These are phyloP conservation scores for Scrobipalpa costella DNA, from an alignment of 2,888 invertebrate genomes.

Conservation along the genomic window DNA sequence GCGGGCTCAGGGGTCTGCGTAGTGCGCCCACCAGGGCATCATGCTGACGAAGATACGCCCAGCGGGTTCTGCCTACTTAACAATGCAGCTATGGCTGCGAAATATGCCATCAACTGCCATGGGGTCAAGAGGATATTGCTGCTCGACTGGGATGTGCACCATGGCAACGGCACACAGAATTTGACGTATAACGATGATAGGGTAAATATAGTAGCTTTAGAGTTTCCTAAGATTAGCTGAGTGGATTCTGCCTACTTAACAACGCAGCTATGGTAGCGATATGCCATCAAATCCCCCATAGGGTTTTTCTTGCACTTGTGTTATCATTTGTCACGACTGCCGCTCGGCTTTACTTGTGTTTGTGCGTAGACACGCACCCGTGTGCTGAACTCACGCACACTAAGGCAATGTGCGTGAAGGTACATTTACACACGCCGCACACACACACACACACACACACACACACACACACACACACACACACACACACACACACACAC, in stretches of 20 bases:
- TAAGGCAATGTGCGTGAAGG: too few species aligned
- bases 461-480: too few species aligned
- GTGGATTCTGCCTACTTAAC: constrained; percentile 96
- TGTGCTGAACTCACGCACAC: too few species aligned
- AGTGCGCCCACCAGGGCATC: constrained; percentile 95
- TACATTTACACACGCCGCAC: too few species aligned
- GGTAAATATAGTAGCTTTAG: constrained; percentile 44
- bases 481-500: too few species aligned
- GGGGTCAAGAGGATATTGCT: constrained; percentile 84
- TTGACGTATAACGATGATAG: constrained; percentile 86
- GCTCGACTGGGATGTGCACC: constrained; percentile 98
- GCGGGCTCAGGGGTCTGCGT: constrained; percentile 89
- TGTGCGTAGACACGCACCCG: too few species aligned
- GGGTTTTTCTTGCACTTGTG: too few species aligned
- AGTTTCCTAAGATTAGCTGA: constrained; percentile 79
- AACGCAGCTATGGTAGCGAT: constrained; percentile 90
- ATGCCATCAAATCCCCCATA: constrained; percentile 84
- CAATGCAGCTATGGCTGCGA: constrained; percentile 91
- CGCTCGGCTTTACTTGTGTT: too few species aligned
- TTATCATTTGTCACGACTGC: too few species aligned
- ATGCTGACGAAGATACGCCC: constrained; percentile 87
- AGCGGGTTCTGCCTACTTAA: constrained; percentile 96
- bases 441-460: too few species aligned
- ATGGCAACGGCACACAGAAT: constrained; percentile 95
- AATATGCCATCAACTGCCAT: constrained; percentile 84